Percentiles rank a stretch among this genome's conserved stretches.
These are phyloP conservation scores for Zaprionus gabonicus DNA, from an alignment of 1,140 invertebrate genomes.

Conservation along the genomic window DNA sequence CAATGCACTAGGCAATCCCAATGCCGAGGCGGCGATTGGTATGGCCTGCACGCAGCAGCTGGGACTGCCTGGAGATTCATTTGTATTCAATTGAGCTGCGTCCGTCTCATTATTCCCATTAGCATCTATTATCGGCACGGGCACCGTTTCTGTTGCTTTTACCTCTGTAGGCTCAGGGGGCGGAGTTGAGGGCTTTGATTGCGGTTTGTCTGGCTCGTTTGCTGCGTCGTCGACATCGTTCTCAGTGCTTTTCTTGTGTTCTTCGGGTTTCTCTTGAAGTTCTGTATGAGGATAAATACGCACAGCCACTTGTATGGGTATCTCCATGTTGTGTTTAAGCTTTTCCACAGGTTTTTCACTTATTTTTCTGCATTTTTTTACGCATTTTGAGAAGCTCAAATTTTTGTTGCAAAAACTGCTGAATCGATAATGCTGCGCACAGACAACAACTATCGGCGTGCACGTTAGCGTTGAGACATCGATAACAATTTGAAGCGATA, in stretches of 20 bases:
- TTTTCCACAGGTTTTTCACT: slow-evolving; percentile 46
- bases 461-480: not conserved
- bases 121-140: slow-evolving; percentile 82
- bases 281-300: slow-evolving; percentile 85
- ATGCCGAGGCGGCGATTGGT: slow-evolving; percentile 85
- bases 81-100: slow-evolving; percentile 42
- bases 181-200: slow-evolving; percentile 19
- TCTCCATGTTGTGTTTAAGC: slow-evolving; percentile 84
- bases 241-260: slow-evolving; percentile 17
- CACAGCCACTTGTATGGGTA: slow-evolving; percentile 87
- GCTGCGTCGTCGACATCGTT: slow-evolving; percentile 76
- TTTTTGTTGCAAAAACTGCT: slow-evolving; percentile 32
- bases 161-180: not conserved
- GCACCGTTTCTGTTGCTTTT: slow-evolving; percentile 69
- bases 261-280: slow-evolving; percentile 74
- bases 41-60: slow-evolving; percentile 87
- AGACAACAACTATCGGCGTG: slow-evolving; percentile 36
- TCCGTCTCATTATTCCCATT: slow-evolving; percentile 45
- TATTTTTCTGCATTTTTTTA: slow-evolving; percentile 30
- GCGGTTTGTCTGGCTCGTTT: slow-evolving; percentile 47
- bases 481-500: not conserved
- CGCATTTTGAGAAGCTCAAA: slow-evolving; percentile 49
- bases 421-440: slow-evolving; percentile 55
- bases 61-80: slow-evolving; percentile 27
- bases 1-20: slow-evolving; percentile 80